Evolutionary conservation across 2,888 invertebrate species (phyloP), one percentile per base, ranked within the genome.

Genomic region (Brachypterus glaber): DNA sequence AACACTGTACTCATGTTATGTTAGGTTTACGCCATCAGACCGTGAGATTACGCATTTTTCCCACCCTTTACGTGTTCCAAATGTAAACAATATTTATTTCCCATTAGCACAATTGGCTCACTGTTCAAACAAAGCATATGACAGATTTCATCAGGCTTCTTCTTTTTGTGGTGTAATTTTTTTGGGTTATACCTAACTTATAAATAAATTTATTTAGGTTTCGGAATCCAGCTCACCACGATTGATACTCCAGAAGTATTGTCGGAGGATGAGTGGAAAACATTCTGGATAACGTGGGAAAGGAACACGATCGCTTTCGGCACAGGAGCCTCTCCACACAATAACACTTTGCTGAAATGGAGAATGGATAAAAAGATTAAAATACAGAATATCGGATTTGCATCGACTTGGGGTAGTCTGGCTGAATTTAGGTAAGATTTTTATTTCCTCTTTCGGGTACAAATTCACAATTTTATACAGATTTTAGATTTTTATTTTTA

Each of bases 241-340:
- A 70, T 70, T 1, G 68, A 72, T 37, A 76, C 76, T 18, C 73
- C 74, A 0, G 71, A 70, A 34, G 69, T 71, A 4, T 67, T 77
- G 14, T 73, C 74, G 0, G 70, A 71, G 44, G 70, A 42, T 17
- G 65, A 72, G 1, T 77, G 76, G 70, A 71, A 72, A 41, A 75
- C 77, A 0, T 77, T 76, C 67, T 79, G 78, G 79, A 69, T 78
- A n/a, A 74, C 73, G 59, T 79, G 78, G 79, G 77, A 76, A 40
- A 72, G 72, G 0, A 74, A 73, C 0, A 59, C 68, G 7, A 59
- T 79, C 11, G 66, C 72, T 0, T 72, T 77, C 9, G 79, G 79
- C 0, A 60, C 67, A 3, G 78, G 78, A 0, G 71, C 76, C 0
- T 63, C 68, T 1, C 72, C 75, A 0, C 65, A 72, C 1, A 73